Conservation (phyloP, 2,113 vertebrate genomes). For the Reinhardtius hippoglossoides region DNA sequence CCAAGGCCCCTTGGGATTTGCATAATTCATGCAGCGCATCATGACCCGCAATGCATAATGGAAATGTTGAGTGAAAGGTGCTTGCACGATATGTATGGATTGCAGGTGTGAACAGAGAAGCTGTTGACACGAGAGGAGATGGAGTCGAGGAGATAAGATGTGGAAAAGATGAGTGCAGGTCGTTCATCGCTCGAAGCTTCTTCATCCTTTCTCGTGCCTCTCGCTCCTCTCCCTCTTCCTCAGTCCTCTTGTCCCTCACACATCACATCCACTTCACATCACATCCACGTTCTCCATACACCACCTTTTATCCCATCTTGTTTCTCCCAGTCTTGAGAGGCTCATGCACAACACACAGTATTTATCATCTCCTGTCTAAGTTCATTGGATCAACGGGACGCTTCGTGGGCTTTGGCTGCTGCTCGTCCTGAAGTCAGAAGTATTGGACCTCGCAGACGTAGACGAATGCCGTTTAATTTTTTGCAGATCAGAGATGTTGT, state of each 20-base stretch:
- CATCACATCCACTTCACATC: conserved; percentile 7
- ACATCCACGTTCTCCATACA: conserved; percentile 21
- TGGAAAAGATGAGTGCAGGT: conserved; percentile 23
- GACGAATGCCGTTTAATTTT: neutral
- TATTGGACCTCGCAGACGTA: neutral
- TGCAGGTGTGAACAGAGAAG: conserved; percentile 14
- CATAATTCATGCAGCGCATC: conserved; percentile 67
- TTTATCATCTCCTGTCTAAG: conserved; percentile 68
- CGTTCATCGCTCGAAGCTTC: conserved; percentile 9
- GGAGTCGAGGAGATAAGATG: conserved; percentile 13
- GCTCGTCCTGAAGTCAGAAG: conserved; percentile 3
- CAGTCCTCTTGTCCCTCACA: neutral
- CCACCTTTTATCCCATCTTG: conserved; percentile 48
- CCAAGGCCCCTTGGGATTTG: conserved; percentile 25
- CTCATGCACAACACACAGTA: conserved; percentile 37
- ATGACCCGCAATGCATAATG: conserved; percentile 42
- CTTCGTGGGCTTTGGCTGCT: conserved; percentile 27
- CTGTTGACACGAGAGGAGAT: conserved; percentile 38
- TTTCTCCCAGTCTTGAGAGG: conserved; percentile 31
- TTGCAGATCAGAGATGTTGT: neutral
- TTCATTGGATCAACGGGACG: conserved; percentile 56
- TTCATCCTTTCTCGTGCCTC: conserved; percentile 19
- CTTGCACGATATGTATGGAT: conserved; percentile 17
- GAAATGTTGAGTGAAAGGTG: conserved; percentile 48
- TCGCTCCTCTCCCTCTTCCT: neutral